Evolutionary conservation across 2,797 vertebrate species (phyloP), one percentile per base, ranked within the genome.

Genomic region (Sebastes elongatus): DNA sequence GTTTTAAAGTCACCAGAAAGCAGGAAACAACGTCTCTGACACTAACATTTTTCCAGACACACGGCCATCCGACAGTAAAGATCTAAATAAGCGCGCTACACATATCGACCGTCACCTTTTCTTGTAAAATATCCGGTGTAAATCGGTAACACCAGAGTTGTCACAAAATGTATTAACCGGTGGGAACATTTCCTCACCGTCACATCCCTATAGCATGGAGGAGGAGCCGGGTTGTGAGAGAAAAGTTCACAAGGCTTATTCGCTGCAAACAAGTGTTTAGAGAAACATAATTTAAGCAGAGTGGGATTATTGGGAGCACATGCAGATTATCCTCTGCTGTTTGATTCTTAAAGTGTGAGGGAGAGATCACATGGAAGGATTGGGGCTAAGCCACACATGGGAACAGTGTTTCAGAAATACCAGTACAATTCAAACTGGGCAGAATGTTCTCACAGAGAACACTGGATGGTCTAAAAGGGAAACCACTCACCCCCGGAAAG

Each of bases 231-330:
- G 55, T 53, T 52, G 32, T 22, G 55, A 1, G 35, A 78, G 64
- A 74, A 76, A 63, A 78, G 66, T 84, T 83, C 38, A 74, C 56
- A 55, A 63, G 75, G 71, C 77, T 78, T 46, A 69, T 75, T 76
- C 38, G 23, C 62, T 66, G 63, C 71, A 87, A 85, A 86, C 76
- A 85, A 88, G 79, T 81, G 86, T 88, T 90, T 74, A 72, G 55
- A 85, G 59, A 66, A 85, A 73, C 67, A 80, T 49, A 30, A 87
- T 87, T 88, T 80, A 71, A 71, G 25, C 81, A 88, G 65, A 85
- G 75, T 22, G 76, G 67, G 82, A 86, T 92, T 92, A 92, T 88
- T 84, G 75, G 18, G 68, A 87, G 76, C 71, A 76, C 72, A 80
- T 53, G 68, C 65, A 86, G 82, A 90, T 88, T 81, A 90, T 86